phyloP scores from a whole-genome alignment of 1,140 invertebrate genomes.

The Leguminivora glycinivorella region DNA sequence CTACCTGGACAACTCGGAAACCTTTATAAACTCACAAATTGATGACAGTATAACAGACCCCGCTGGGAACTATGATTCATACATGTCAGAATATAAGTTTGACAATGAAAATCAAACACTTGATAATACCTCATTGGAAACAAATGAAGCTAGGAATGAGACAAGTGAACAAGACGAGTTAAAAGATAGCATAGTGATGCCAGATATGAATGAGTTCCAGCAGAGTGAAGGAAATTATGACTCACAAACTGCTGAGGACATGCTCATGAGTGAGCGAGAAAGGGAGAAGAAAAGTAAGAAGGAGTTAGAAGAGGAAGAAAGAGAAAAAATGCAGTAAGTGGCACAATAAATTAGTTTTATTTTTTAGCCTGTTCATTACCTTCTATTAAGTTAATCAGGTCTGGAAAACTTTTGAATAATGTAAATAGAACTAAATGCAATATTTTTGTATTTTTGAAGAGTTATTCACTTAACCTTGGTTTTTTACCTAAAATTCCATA shows the following conservation, averaged over 20 bases:
- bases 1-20: conserved; percentile 60
- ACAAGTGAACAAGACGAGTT: conserved; percentile 39
- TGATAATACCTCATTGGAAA: conserved; percentile 45
- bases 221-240: conserved; percentile 58
- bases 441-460: too few relatives aligned
- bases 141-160: conserved; percentile 41
- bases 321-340: conserved; percentile 94
- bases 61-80: conserved; percentile 64
- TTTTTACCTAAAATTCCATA: too few relatives aligned
- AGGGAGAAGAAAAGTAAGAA: conserved; percentile 87
- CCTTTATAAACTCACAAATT: conserved; percentile 52
- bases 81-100: conserved; percentile 67
- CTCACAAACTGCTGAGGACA: conserved; percentile 63
- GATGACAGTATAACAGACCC: conserved; percentile 58
- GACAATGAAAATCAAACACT: conserved; percentile 40
- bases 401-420: too few relatives aligned
- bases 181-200: conserved; percentile 48
- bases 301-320: conserved; percentile 93
- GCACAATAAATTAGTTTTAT: neutral
- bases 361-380: neutral
- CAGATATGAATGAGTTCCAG: conserved; percentile 60
- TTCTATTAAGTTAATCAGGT: too few relatives aligned
- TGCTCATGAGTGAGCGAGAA: conserved; percentile 79
- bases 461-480: too few relatives aligned
- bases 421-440: too few relatives aligned